Evolutionary conservation across 2,888 invertebrate genomes (phyloP), one percentile per base, ranked within the genome.

Genomic region (Clunio marinus): DNA sequence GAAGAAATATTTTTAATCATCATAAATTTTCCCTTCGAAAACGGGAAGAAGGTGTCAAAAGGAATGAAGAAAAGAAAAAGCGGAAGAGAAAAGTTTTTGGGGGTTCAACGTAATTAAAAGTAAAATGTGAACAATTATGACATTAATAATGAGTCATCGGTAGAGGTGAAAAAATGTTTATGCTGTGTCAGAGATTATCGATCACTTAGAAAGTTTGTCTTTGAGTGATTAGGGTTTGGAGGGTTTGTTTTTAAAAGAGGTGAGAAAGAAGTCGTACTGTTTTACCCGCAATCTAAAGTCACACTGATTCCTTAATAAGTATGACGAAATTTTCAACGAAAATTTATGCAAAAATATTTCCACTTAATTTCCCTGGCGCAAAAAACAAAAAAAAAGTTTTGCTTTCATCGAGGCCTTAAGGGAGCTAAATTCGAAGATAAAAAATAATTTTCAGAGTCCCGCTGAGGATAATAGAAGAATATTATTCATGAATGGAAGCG

Each of bases 121-220:
- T 57, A 57, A 57, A 57, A 57, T 57, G 25, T 25, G 27, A 57
- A 57, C 57, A 27, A 57, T 57, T 57, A 57, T 57, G 57, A 57
- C n/a, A 57, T 57, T 57, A 57, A 22, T 51, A 51, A 57, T 57
- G 57, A 57, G 57, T 57, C 57, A 57, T 57, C 57, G 25, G 25
- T 20, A 17, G 51, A 20, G 20, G 22, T 20, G 22, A 51, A 51
- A 41, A 27, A 27, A 32, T 32, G 10, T 57, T 57, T 4, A 3
- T 27, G 57, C 57, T 22, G 2, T 15, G 57, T 57, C 57, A 57
- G 57, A 57, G 27, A 2, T 57, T 57, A 57, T 57, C 57, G 57
- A 57, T 57, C 27, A 57, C 57, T 25, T 57, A 25, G 27, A 27
- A 57, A 27, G 13, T n/a, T n/a, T 57, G 4, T 8, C 57, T 27